Percentiles rank a stretch among this genome's conserved stretches.
These are phyloP conservation scores for Erebia palarica DNA, from an alignment of 2,888 invertebrate species.

Conservation along the genomic window DNA sequence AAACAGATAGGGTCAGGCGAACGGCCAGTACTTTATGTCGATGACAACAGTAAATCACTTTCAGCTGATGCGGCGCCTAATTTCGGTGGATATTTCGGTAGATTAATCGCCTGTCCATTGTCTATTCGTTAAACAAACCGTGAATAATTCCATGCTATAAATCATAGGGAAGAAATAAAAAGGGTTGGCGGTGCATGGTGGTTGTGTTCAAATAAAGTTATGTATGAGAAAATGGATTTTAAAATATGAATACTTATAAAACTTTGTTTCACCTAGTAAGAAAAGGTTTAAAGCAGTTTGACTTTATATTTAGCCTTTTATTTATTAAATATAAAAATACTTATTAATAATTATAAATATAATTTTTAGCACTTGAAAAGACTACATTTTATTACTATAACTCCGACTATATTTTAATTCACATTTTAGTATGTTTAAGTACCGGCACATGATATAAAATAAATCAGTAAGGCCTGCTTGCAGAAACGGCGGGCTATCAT, in stretches of 20 bases:
- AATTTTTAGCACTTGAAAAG: no score
- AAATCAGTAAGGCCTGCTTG: no score
- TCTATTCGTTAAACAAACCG: slow-evolving; percentile 24
- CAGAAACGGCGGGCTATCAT: no score
- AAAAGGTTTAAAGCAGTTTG: not conserved
- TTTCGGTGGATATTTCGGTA: slow-evolving; percentile 25
- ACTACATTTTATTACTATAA: no score
- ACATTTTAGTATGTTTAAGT: no score
- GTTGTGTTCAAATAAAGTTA: not conserved
- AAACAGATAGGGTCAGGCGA: slow-evolving; percentile 13
- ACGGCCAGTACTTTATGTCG: slow-evolving; percentile 13
- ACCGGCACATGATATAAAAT: no score
- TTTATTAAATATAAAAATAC: no score
- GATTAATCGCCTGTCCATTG: slow-evolving; percentile 28
- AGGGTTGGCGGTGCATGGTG: slow-evolving; percentile 1
- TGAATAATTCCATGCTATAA: slow-evolving; percentile 14
- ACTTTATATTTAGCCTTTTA: no score
- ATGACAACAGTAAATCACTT: slow-evolving; percentile 25
- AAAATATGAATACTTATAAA: no score
- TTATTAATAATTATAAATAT: no score
- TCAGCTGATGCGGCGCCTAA: slow-evolving; percentile 23
- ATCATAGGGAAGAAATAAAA: slow-evolving; percentile 14
- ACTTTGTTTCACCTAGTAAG: not conserved
- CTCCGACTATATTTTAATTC: no score
- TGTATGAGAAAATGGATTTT: no score